phyloP scores from a whole-genome alignment of 2,113 vertebrate genomes.

The Cryptomyrus ogoouensis region DNA sequence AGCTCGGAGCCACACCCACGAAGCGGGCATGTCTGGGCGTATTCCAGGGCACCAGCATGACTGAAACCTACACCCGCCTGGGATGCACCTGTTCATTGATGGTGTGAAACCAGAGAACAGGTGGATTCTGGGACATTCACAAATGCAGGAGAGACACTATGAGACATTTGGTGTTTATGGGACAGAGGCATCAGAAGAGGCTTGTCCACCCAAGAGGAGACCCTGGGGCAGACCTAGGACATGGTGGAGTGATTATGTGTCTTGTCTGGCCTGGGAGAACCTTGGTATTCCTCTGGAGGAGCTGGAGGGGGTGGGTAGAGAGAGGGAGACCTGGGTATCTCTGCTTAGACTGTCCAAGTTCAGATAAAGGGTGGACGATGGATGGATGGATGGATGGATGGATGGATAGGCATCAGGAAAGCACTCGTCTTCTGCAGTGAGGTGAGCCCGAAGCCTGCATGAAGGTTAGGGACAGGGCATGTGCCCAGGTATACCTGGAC shows the following conservation, averaged over 20 bases:
- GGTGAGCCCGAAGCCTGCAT: not conserved
- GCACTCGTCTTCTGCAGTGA: not conserved
- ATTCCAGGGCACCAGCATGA: not conserved
- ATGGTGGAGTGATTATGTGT: not conserved
- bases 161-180: not conserved
- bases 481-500: slow-evolving; percentile 60
- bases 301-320: not conserved
- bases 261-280: not conserved
- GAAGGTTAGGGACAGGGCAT: not conserved
- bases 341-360: not conserved
- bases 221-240: not conserved
- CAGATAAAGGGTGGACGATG: not conserved
- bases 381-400: not conserved
- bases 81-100: not conserved
- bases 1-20: not conserved
- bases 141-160: not conserved
- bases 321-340: not conserved
- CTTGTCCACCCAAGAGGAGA: not conserved
- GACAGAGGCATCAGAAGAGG: not conserved
- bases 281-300: not conserved
- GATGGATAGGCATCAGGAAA: not conserved
- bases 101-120: not conserved
- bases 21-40: not conserved
- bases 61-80: not conserved
- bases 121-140: not conserved